Evolutionary conservation across 2,113 vertebrate species (phyloP).

Genomic region (Hystrix brachyura): DNA sequence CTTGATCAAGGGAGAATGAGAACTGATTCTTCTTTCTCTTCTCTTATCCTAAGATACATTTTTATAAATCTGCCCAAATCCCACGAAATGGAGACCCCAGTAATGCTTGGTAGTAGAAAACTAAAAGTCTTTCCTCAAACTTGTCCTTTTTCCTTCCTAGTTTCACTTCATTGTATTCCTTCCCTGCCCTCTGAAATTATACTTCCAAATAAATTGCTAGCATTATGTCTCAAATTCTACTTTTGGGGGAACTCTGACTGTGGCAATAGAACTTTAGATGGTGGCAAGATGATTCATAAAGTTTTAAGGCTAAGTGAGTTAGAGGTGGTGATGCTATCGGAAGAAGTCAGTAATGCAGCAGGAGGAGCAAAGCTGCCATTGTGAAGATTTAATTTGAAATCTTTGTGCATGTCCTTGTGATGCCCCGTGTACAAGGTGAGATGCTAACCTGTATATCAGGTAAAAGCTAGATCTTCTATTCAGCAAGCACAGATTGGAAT

Average conservation of each 20-base stretch:
- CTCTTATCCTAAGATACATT: conserved; percentile 11
- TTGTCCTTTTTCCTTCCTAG: not conserved
- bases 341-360: not conserved
- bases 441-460: not conserved
- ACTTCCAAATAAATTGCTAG: not conserved
- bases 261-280: not conserved
- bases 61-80: conserved; percentile 38
- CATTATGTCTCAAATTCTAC: not conserved
- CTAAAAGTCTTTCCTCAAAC: conserved; percentile 9
- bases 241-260: not conserved
- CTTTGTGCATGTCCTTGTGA: not conserved
- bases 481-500: not conserved
- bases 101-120: not conserved
- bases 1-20: not conserved
- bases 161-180: not conserved
- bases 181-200: not conserved
- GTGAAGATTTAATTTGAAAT: conserved; percentile 29
- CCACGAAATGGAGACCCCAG: not conserved
- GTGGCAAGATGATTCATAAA: not conserved
- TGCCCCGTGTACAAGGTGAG: not conserved
- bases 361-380: not conserved
- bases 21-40: not conserved
- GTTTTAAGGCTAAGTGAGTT: not conserved
- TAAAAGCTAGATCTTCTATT: conserved; percentile 49
- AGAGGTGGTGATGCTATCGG: not conserved